Evolutionary conservation across 2,113 vertebrate species (phyloP).

Genomic region (Poeciliopsis occidentalis): DNA sequence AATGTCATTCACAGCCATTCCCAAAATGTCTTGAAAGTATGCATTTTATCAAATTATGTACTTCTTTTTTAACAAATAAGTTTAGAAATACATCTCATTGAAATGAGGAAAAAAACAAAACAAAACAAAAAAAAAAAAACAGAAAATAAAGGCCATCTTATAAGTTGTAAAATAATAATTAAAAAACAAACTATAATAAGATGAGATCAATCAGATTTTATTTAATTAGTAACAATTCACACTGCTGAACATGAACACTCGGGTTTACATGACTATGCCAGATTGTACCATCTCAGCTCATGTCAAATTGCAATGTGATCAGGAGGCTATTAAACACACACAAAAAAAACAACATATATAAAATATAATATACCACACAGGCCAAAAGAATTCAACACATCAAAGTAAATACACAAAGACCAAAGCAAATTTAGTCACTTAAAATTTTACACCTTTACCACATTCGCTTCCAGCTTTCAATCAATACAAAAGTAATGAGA

Average conservation of each 20-base stretch:
- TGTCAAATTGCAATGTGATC: not conserved
- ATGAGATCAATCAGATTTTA: not conserved
- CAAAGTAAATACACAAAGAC: not conserved
- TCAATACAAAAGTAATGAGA: constrained; percentile 12
- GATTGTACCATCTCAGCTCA: not conserved
- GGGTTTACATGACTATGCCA: not conserved
- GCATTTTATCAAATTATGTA: not conserved
- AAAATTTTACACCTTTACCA: not conserved
- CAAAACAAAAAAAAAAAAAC: no score
- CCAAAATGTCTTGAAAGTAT: not conserved
- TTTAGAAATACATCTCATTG: no score
- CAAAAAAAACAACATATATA: not conserved
- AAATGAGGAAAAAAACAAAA: no score
- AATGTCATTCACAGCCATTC: not conserved
- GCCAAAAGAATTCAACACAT: not conserved
- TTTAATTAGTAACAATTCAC: not conserved
- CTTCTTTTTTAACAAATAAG: not conserved
- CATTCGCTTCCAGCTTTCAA: not conserved
- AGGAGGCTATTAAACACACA: not conserved
- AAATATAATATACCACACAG: not conserved
- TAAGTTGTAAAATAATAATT: not conserved
- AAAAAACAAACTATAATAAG: not conserved
- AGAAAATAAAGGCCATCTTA: not conserved
- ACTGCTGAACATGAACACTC: not conserved
- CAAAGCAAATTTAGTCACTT: not conserved